A percentile compares a stretch with the other conserved stretches of the same genome.
Conservation (phyloP, 2,888 invertebrate genomes). For the Leptinotarsa haldemani region DNA sequence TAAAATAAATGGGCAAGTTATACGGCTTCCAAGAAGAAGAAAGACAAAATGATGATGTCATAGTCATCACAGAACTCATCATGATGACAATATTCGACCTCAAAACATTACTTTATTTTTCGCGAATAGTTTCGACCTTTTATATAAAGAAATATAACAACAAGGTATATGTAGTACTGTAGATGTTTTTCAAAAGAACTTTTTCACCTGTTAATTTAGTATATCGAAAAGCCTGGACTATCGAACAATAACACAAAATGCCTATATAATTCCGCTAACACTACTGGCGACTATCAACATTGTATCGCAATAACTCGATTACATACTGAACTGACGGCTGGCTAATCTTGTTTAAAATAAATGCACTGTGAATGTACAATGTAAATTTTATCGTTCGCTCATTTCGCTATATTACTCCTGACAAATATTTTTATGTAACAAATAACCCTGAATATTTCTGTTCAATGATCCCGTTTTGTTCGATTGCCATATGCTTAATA, state of each 20-base stretch:
- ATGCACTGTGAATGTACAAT: conserved; percentile 45
- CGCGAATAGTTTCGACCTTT: no score
- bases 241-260: conserved; percentile 25
- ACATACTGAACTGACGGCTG: conserved; percentile 45
- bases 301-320: conserved; percentile 54
- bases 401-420: conserved; percentile 40
- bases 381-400: conserved; percentile 51
- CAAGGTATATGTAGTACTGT: no score
- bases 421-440: conserved; percentile 50
- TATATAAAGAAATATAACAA: no score
- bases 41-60: no score
- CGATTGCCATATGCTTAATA: conserved; percentile 37
- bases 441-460: conserved; percentile 44
- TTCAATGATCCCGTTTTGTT: conserved; percentile 36
- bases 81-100: no score
- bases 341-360: conserved; percentile 55
- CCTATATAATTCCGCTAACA: conserved; percentile 30
- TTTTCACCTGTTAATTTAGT: neutral
- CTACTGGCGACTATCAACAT: conserved; percentile 49
- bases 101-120: no score
- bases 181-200: no score
- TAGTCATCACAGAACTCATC: no score
- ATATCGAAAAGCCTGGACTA: neutral
- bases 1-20: no score
- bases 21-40: no score